A percentile compares a stretch with the other conserved stretches of the same genome.
phyloP scores from a whole-genome alignment of 2,888 invertebrate genomes.

The Orthonevra nobilis region DNA sequence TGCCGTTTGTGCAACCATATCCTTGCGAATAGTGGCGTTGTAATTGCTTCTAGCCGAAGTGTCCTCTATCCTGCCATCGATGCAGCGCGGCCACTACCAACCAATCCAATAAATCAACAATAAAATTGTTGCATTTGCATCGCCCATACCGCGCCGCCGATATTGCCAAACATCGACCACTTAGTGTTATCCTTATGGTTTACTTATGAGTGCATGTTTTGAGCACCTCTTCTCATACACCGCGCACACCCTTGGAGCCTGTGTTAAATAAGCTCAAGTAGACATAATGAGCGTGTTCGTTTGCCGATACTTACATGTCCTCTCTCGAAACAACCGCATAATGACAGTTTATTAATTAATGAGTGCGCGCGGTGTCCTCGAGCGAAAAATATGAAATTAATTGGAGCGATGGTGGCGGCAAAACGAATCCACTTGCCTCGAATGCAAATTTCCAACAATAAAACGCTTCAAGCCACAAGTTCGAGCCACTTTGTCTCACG shows the following conservation, averaged over 20 bases:
- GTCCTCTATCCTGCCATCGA: not conserved
- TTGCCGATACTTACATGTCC: slow-evolving; percentile 13
- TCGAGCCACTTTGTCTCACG: too few species aligned
- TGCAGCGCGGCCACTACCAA: not conserved
- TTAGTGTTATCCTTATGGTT: slow-evolving; percentile 46
- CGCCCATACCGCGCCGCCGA: not conserved
- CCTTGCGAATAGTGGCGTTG: slow-evolving; percentile 40
- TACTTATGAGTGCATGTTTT: slow-evolving; percentile 24
- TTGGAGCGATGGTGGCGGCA: slow-evolving; percentile 20
- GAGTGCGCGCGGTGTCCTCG: not conserved
- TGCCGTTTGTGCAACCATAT: slow-evolving; percentile 24
- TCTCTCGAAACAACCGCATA: slow-evolving; percentile 57
- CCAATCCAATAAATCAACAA: slow-evolving; percentile 62
- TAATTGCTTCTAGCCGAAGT: slow-evolving; percentile 22
- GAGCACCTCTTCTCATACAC: not conserved
- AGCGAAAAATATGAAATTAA: slow-evolving; percentile 56
- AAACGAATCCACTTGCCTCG: slow-evolving; percentile 55
- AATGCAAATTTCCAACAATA: slow-evolving; percentile 59
- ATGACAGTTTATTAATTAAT: slow-evolving; percentile 67
- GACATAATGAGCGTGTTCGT: slow-evolving; percentile 46
- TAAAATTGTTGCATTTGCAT: slow-evolving; percentile 41
- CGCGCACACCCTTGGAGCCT: not conserved
- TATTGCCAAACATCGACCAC: slow-evolving; percentile 16
- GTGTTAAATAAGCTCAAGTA: slow-evolving; percentile 63
- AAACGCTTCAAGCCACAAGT: too few species aligned